Percentiles rank a stretch among this genome's conserved stretches.
Evolutionary conservation across 2,888 invertebrate species (phyloP).

Genomic region (Ophion costatus): DNA sequence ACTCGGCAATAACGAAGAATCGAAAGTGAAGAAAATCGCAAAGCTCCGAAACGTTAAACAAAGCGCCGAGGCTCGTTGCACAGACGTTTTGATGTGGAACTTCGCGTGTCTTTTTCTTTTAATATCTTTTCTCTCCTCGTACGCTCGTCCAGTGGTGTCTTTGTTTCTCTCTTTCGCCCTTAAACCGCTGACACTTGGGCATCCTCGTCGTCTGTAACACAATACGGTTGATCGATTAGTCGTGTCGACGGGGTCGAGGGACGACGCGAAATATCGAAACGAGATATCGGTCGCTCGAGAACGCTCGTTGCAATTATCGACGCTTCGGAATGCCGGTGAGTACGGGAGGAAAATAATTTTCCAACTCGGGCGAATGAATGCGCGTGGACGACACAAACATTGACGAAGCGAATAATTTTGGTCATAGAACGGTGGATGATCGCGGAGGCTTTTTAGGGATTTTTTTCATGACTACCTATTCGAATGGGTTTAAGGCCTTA

Average conservation of each 20-base stretch:
- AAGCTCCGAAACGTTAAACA: constrained; percentile 64
- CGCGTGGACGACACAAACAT: too few relatives aligned
- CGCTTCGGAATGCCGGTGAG: too few relatives aligned
- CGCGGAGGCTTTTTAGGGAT: too few relatives aligned
- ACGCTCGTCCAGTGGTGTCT: background rate
- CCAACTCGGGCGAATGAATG: too few relatives aligned
- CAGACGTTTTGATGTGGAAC: constrained; percentile 51
- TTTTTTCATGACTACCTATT: too few relatives aligned
- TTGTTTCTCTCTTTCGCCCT: constrained; percentile 44
- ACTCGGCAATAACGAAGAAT: constrained; percentile 48
- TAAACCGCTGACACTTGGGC: constrained; percentile 88
- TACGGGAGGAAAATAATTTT: too few relatives aligned
- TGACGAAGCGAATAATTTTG: too few relatives aligned
- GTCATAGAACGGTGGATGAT: too few relatives aligned
- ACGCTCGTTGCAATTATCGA: background rate
- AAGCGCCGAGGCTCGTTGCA: constrained; percentile 66
- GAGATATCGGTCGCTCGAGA: too few relatives aligned
- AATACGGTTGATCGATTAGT: constrained; percentile 66
- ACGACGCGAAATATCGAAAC: background rate
- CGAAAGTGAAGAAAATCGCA: constrained; percentile 46
- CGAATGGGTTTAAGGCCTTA: too few relatives aligned
- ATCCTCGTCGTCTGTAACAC: constrained; percentile 87
- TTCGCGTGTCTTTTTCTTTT: constrained; percentile 3
- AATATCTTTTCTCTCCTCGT: constrained; percentile 13
- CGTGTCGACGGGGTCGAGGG: background rate